Percentiles rank a stretch among this genome's conserved stretches.
These are phyloP conservation scores for Linyphia triangularis DNA, from an alignment of 2,888 invertebrate species.

Conservation along the genomic window DNA sequence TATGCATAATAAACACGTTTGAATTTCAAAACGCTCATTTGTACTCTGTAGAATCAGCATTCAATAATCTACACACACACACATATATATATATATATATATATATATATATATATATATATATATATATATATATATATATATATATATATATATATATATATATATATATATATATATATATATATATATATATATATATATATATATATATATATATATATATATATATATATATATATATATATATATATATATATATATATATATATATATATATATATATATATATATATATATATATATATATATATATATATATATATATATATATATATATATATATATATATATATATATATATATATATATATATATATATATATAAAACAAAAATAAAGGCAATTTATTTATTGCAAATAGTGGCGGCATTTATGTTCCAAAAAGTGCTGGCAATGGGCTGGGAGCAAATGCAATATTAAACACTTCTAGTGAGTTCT, in stretches of 20 bases:
- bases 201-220: background rate
- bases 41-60: too few species aligned
- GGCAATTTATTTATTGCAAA: too few species aligned
- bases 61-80: too few species aligned
- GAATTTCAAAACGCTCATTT: too few species aligned
- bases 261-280: conserved; percentile 33
- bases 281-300: conserved; percentile 36
- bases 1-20: too few species aligned
- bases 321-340: conserved; percentile 29
- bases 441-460: too few species aligned
- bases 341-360: conserved; percentile 19
- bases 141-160: conserved; percentile 7
- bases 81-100: conserved; percentile 25
- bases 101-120: conserved; percentile 27
- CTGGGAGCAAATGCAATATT: too few species aligned
- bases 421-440: too few species aligned
- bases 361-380: conserved; percentile 4
- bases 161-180: background rate
- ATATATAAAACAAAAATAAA: background rate
- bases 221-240: conserved; percentile 7
- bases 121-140: conserved; percentile 27
- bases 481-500: too few species aligned
- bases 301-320: conserved; percentile 33
- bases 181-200: too few species aligned
- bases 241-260: conserved; percentile 16